Conservation (phyloP, 2,113 vertebrate genomes). For the Neodontobutis hainanensis region DNA sequence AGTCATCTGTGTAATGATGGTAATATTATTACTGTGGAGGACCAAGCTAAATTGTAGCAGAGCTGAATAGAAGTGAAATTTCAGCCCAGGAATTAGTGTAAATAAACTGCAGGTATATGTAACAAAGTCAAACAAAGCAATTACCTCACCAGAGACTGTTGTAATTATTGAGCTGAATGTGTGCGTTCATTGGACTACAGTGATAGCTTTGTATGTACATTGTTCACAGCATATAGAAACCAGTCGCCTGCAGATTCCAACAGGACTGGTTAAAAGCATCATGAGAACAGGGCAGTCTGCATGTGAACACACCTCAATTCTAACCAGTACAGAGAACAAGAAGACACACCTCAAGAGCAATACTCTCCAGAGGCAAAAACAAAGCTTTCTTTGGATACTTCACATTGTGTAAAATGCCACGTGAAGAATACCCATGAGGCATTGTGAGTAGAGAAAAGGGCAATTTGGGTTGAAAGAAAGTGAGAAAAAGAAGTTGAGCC, state of each 20-base stretch:
- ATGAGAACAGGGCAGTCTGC: too few species aligned
- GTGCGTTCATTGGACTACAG: too few species aligned
- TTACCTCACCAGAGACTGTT: background rate
- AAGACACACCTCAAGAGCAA: too few species aligned
- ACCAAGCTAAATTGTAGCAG: conserved; percentile 26
- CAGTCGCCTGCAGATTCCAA: too few species aligned
- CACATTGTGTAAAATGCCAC: conserved; percentile 28
- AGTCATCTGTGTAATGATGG: conserved; percentile 54
- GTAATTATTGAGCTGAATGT: background rate
- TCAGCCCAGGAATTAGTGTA: conserved; percentile 15
- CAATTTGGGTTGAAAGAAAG: conserved; percentile 21
- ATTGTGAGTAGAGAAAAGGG: conserved; percentile 19
- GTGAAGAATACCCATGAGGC: conserved; percentile 15
- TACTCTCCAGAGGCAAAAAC: too few species aligned
- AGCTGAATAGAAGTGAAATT: conserved; percentile 29
- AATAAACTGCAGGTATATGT: conserved; percentile 14
- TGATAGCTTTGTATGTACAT: too few species aligned
- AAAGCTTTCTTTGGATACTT: conserved; percentile 16
- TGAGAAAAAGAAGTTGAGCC: conserved; percentile 7
- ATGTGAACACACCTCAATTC: too few species aligned
- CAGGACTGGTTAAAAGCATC: too few species aligned
- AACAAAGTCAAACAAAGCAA: conserved; percentile 35
- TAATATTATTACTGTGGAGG: conserved; percentile 38
- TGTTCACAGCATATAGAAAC: too few species aligned
- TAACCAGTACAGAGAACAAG: too few species aligned